Base-by-base conservation (phyloP, 2,797 vertebrate genomes). In the Hybognathus amarus region DNA sequence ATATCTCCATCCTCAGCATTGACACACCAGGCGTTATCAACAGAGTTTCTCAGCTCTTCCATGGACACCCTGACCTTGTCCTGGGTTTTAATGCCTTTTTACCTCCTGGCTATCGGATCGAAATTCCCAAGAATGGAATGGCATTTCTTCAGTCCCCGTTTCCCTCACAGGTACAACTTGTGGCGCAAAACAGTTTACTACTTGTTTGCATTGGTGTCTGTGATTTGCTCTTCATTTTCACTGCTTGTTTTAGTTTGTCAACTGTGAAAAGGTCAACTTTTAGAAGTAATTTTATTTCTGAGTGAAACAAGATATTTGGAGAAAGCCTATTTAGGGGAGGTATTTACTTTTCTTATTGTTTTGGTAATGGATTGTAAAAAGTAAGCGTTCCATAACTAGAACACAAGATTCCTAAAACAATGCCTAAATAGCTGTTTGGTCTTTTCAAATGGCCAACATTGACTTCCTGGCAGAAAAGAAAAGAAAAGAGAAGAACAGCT, bases 21-120 rank as follows among this genome's bases (percentile, higher is more conserved):
- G 98, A 99, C 90, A 99, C 98, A 4, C 98, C 98, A 0, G 98
- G 98, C 1, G 98, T 99, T 45, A 99, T 99, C 92, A 96, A 97
- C 84, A 95, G 98, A 0, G 98, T 99, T 85, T 99, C 98, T 0
- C 97, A 98, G 91, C 96, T 99, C 18, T 99, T 99, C 91, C 97
- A 99, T 1, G 97, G 98, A 82, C 98, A 99, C 87, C 97, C 97
- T 0, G 98, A 99, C 93, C 95, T 99, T 66, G 98, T 99, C 45
- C 93, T 99, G 83, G 98, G 97, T 40, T 99, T 99, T 92, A 99
- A 99, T 68, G 97, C 98, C 52, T 99, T 99, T 93, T 93, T 99
- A 0, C 98, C 98, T 3, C 96, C 98, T 0, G 98, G 98, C 13
- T 99, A 99, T 94, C 95, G 98, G 90, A 99, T 99, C 91, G 97